Evolutionary conservation across 2,113 vertebrate genomes (phyloP).

Genomic region (Chamaea fasciata): DNA sequence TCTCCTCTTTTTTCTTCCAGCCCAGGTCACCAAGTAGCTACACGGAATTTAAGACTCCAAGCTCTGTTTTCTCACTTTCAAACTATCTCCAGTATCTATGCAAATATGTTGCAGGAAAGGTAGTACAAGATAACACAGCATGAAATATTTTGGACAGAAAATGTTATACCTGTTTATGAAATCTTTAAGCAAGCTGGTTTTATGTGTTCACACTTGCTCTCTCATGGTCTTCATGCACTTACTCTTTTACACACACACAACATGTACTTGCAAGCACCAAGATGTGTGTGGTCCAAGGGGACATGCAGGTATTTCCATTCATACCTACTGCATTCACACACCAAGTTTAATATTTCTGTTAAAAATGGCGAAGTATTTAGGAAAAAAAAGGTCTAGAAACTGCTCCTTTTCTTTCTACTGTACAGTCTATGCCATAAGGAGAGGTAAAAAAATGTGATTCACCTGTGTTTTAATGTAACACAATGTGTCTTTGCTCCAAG

Average conservation of each 20-base stretch:
- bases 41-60: neutral
- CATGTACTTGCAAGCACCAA: neutral
- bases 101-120: neutral
- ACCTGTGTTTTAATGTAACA: neutral
- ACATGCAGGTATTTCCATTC: neutral
- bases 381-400: neutral
- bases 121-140: neutral
- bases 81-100: neutral
- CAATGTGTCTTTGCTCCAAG: neutral
- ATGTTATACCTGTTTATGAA: neutral
- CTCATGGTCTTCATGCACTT: neutral
- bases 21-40: neutral
- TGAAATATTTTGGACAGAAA: neutral
- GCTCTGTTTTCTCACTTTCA: neutral
- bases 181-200: neutral
- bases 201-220: neutral
- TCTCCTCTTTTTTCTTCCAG: neutral
- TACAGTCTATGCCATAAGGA: neutral
- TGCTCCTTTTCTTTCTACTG: neutral
- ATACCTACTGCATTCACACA: neutral
- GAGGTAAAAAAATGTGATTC: neutral
- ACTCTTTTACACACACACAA: neutral
- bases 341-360: neutral
- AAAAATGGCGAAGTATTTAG: neutral
- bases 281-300: neutral